phyloP scores from a whole-genome alignment of 2,797 vertebrate genomes.

The Propithecus deckenii region DNA sequence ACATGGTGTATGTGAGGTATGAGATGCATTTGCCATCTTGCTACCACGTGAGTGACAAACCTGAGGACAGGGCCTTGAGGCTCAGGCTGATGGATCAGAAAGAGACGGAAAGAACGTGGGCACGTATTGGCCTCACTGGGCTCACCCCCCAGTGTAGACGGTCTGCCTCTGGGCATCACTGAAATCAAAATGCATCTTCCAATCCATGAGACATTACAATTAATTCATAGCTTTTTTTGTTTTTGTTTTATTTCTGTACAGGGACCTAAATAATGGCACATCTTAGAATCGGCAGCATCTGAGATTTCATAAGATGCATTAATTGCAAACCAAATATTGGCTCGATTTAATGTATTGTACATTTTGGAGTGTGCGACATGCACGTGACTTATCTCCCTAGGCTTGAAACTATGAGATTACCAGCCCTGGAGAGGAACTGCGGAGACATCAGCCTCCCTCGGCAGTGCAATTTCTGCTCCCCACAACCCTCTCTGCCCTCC shows the following conservation, averaged over 20 bases:
- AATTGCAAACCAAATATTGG: not conserved
- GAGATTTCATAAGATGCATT: not conserved
- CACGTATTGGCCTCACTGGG: rapidly evolving
- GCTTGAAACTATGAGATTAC: not conserved
- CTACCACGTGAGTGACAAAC: not conserved
- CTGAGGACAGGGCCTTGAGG: rapidly evolving
- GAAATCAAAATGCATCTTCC: not conserved
- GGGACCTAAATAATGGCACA: not conserved
- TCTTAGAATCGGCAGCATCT: not conserved
- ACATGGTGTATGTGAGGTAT: not conserved
- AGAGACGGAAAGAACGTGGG: not conserved
- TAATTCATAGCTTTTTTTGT: too few relatives aligned
- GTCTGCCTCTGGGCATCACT: not conserved
- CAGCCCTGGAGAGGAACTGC: not conserved
- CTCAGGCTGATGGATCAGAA: not conserved
- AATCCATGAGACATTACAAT: not conserved
- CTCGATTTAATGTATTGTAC: not conserved
- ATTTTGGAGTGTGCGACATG: not conserved
- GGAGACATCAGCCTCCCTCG: not conserved
- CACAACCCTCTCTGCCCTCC: rapidly evolving
- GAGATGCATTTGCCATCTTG: not conserved
- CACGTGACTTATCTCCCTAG: rapidly evolving
- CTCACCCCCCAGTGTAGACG: not conserved
- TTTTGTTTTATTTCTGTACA: not conserved
- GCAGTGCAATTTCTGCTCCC: rapidly evolving